Conservation (phyloP, 2,113 vertebrate species). For the Struthidea cinerea region DNA sequence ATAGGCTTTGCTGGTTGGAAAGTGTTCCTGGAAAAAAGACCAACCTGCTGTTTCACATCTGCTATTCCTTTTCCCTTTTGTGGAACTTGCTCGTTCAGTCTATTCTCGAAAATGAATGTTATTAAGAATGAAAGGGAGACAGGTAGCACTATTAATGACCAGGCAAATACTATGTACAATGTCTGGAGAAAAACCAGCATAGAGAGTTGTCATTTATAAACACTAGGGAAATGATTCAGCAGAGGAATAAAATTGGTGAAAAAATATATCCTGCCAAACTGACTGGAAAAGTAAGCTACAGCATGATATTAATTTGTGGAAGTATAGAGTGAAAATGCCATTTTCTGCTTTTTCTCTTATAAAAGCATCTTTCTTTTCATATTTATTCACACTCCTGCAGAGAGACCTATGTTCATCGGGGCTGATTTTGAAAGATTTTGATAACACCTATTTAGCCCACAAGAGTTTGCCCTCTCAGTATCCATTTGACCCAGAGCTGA, state of each 20-base stretch:
- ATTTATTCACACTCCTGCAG: not conserved
- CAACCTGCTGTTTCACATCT: not conserved
- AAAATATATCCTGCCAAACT: conserved; percentile 15
- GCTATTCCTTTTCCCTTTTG: not conserved
- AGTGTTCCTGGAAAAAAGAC: not conserved
- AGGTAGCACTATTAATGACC: not conserved
- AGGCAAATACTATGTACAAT: not conserved
- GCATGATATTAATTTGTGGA: not conserved
- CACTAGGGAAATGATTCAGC: not conserved
- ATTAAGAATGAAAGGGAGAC: not conserved
- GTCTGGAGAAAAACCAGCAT: not conserved
- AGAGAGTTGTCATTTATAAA: not conserved
- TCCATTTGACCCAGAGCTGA: not conserved
- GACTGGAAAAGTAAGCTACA: not conserved
- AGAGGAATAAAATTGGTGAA: not conserved
- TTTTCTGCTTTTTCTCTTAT: not conserved
- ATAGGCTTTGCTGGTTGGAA: not conserved
- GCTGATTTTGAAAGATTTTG: not conserved
- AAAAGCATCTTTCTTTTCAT: not conserved
- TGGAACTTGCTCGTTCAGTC: not conserved
- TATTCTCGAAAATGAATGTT: not conserved
- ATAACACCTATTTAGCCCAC: not conserved
- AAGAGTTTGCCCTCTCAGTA: not conserved
- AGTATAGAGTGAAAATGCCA: not conserved
- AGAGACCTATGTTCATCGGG: not conserved